These are phyloP conservation scores for Caenorhabditis angaria DNA, from an alignment of 2,888 invertebrate genomes.

Conservation along the genomic window DNA sequence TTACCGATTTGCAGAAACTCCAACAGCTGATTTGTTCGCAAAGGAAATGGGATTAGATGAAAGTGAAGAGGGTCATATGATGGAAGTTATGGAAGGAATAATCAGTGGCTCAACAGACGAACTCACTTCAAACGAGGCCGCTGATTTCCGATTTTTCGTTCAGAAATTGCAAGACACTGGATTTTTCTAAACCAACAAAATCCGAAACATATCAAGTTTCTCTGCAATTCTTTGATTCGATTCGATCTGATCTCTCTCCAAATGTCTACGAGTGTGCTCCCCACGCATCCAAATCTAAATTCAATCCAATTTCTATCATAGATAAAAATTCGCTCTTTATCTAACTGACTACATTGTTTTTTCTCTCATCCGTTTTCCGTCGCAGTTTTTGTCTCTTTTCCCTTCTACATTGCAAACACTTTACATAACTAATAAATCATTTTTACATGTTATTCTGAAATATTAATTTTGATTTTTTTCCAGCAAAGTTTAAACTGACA, in stretches of 20 bases:
- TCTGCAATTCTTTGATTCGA: neutral
- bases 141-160: slow-evolving; percentile 70
- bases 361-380: neutral
- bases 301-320: slow-evolving; percentile 15
- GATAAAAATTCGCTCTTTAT: slow-evolving; percentile 11
- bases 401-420: neutral
- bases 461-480: too few species aligned
- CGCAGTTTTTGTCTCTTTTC: slow-evolving; percentile 2
- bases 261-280: slow-evolving; percentile 3
- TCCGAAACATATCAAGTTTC: neutral
- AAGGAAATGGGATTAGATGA: slow-evolving; percentile 61
- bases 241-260: slow-evolving; percentile 1
- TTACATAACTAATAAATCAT: slow-evolving; percentile 26
- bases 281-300: neutral
- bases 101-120: slow-evolving; percentile 61
- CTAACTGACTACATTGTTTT: slow-evolving; percentile 9
- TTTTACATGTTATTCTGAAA: slow-evolving; percentile 37
- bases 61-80: slow-evolving; percentile 60
- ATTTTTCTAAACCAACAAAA: slow-evolving; percentile 58
- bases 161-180: slow-evolving; percentile 70
- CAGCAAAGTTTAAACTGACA: too few species aligned
- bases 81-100: slow-evolving; percentile 62
- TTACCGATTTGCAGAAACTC: slow-evolving; percentile 63
- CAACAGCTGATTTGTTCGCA: slow-evolving; percentile 66
- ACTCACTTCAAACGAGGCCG: slow-evolving; percentile 63